Base-by-base conservation (phyloP, 2,113 vertebrate genomes). In the Tetraodon nigroviridis region DNA sequence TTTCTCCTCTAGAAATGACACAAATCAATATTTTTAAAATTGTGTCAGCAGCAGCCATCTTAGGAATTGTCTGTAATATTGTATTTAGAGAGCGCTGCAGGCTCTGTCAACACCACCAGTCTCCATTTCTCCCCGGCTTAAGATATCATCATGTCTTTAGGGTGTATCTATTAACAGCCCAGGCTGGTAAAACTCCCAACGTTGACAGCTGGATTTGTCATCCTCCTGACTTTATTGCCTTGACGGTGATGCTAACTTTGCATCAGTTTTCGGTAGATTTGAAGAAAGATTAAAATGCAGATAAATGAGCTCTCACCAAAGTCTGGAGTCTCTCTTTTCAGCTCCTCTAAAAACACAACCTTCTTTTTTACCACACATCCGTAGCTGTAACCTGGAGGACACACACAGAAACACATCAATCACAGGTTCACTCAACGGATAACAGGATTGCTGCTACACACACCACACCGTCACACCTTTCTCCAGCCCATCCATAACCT, bases 291-390 rank as follows among this genome's bases (percentile, higher is more conserved):
- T 3, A 37, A 37, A 37, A 37, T 62, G 52, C 22, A 19, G 6
- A 58, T 51, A 40, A 21, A 45, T 50, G 4, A 62, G 32, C 12
- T 89, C 94, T 79, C 85, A 98, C 97, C 97, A 64, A 98, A 98
- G 75, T 99, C 95, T 62, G 88, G 90, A 6, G 94, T 93, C 83
- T 91, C 93, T 1, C 57, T 91, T 82, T 92, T 94, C 63, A 96
- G 83, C 45, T 98, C 96, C 68, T 99, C 97, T 79, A 99, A 78
- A 80, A 93, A 95, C 72, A 97, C 92, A 55, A 99, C 92, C 84
- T 94, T 98, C 90, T 95, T 99, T 76, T 93, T 94, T 61, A 99
- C 96, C 61, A 98, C 93, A 0, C 93, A 98, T 59, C 97, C 96
- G 0, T 94, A 95, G 46, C 82, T 92, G 55, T 90, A 86, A 57